Conservation (phyloP, 2,113 vertebrate species). For the Paralichthys olivaceus region DNA sequence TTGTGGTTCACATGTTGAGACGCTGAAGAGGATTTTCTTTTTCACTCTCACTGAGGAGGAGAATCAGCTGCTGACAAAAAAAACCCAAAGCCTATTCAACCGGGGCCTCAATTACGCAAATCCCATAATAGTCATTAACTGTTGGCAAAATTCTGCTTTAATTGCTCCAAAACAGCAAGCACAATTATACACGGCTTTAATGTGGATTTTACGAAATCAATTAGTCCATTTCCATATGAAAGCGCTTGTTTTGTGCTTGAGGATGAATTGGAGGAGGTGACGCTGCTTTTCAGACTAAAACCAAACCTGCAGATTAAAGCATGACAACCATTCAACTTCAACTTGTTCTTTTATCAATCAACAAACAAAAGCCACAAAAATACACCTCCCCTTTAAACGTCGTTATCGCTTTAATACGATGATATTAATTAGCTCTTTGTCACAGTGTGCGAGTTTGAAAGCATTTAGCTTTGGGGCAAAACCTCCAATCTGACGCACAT, state of each 20-base stretch:
- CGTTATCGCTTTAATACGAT: too few species aligned
- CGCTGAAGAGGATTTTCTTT: background rate
- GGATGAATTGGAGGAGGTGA: slow-evolving; percentile 35
- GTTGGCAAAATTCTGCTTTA: slow-evolving; percentile 75
- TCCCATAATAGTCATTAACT: slow-evolving; percentile 79
- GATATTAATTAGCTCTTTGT: too few species aligned
- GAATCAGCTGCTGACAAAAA: slow-evolving; percentile 27
- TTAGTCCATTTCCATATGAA: slow-evolving; percentile 73
- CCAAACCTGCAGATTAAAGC: slow-evolving; percentile 3
- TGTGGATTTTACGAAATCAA: slow-evolving; percentile 77
- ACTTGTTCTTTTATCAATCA: too few species aligned
- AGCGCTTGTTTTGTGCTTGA: slow-evolving; percentile 57
- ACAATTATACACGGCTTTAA: slow-evolving; percentile 75
- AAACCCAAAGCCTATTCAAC: slow-evolving; percentile 69
- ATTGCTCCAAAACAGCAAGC: slow-evolving; percentile 75
- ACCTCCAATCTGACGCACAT: too few species aligned
- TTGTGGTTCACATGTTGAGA: slow-evolving; percentile 22
- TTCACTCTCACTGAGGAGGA: slow-evolving; percentile 27
- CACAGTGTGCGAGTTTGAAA: too few species aligned
- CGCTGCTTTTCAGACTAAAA: slow-evolving; percentile 4
- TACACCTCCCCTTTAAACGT: too few species aligned
- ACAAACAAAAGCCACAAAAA: too few species aligned
- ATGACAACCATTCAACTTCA: background rate
- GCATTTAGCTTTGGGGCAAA: too few species aligned
- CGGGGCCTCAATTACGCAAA: slow-evolving; percentile 77